These are phyloP conservation scores for Herpailurus yagouaroundi DNA, from an alignment of 2,113 vertebrate species.

Conservation along the genomic window DNA sequence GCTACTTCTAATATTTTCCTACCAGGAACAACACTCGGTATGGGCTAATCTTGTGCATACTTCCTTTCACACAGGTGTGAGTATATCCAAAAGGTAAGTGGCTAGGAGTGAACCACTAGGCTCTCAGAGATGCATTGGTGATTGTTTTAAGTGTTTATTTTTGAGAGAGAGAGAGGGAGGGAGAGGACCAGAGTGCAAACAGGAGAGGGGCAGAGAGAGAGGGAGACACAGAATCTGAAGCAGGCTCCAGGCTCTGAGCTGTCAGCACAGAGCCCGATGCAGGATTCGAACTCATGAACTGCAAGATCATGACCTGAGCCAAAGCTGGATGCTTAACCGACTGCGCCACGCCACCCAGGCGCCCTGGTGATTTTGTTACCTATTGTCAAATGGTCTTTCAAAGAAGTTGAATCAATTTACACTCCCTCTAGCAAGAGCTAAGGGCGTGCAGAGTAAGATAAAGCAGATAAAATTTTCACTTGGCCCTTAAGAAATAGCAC, in stretches of 20 bases:
- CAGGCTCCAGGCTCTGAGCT: too few species aligned
- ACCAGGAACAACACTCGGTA: neutral
- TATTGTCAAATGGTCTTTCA: neutral
- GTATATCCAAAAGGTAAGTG: neutral
- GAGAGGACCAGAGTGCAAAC: too few species aligned
- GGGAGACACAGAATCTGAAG: too few species aligned
- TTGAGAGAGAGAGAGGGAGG: too few species aligned
- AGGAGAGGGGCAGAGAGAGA: too few species aligned
- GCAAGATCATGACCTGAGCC: too few species aligned
- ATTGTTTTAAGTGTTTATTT: neutral
- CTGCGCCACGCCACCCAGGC: too few species aligned
- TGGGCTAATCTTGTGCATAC: neutral
- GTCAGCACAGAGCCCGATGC: too few species aligned
- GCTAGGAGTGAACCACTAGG: neutral
- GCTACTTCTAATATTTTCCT: neutral
- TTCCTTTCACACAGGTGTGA: neutral
- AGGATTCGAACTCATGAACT: too few species aligned
- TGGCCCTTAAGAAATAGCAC: neutral
- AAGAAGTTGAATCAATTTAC: neutral
- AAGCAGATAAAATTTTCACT: neutral
- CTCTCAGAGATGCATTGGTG: neutral
- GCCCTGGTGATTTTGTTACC: neutral
- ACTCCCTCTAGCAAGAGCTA: neutral
- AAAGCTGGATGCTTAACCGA: too few species aligned
- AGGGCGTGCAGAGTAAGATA: neutral